These are phyloP conservation scores for Numenius phaeopus DNA, from an alignment of 2,797 vertebrate species.

Conservation along the genomic window DNA sequence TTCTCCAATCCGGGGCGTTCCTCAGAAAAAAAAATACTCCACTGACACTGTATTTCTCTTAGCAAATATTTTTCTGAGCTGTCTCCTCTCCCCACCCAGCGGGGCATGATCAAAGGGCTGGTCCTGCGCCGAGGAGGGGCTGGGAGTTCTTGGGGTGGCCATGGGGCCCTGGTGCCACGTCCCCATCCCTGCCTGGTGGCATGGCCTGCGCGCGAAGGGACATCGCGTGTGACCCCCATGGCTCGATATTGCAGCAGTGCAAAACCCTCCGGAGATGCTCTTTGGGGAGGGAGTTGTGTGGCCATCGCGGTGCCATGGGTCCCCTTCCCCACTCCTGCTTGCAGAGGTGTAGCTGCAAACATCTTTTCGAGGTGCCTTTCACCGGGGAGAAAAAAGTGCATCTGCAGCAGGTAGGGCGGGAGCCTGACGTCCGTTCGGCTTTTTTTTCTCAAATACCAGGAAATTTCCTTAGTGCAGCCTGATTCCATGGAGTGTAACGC, in stretches of 20 bases:
- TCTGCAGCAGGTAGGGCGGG: background rate
- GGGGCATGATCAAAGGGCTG: background rate
- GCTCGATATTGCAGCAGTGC: background rate
- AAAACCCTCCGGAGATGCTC: background rate
- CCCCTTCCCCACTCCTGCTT: background rate
- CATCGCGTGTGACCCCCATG: background rate
- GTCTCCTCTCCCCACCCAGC: background rate
- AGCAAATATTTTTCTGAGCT: slow-evolving; percentile 26
- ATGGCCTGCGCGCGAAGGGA: background rate
- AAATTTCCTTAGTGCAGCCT: background rate
- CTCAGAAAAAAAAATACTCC: slow-evolving; percentile 8
- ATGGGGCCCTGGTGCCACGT: background rate
- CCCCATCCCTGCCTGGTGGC: background rate
- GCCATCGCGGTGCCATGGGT: accelerated
- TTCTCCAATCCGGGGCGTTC: background rate
- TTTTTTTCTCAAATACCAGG: background rate
- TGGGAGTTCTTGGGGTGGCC: accelerated
- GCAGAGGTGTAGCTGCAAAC: accelerated
- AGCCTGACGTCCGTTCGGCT: accelerated
- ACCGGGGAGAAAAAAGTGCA: background rate
- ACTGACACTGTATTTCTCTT: background rate
- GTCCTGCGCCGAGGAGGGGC: accelerated
- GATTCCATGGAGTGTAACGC: background rate
- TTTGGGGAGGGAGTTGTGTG: background rate
- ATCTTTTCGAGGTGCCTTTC: background rate